phyloP scores from a whole-genome alignment of 2,888 invertebrate genomes.

The Xestia rhomboidea region DNA sequence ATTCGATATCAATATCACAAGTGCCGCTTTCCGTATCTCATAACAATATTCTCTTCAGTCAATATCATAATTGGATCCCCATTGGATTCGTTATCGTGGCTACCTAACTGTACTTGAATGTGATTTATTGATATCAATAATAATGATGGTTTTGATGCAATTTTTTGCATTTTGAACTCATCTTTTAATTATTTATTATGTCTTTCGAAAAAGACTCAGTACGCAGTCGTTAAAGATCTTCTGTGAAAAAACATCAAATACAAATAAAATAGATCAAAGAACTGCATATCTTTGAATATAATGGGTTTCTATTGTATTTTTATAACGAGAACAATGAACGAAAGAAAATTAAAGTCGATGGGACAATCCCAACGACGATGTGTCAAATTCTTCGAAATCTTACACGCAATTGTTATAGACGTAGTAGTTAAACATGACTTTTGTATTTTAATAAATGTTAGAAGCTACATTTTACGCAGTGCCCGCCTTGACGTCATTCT shows the following conservation, averaged over 20 bases:
- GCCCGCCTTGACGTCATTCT: background rate
- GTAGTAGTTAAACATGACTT: background rate
- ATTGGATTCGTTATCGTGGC: slow-evolving; percentile 11
- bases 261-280: background rate
- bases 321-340: background rate
- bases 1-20: slow-evolving; percentile 33
- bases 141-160: slow-evolving; percentile 20
- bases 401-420: background rate
- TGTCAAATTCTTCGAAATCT: background rate
- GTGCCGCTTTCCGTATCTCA: slow-evolving; percentile 12
- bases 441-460: background rate
- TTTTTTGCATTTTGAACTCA: background rate
- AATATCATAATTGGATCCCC: slow-evolving; percentile 15
- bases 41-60: slow-evolving; percentile 34
- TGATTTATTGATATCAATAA: slow-evolving; percentile 24
- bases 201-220: background rate
- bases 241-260: background rate
- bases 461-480: background rate
- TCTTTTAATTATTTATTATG: background rate
- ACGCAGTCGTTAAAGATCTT: background rate
- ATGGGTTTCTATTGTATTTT: background rate
- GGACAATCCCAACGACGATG: background rate
- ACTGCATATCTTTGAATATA: background rate
- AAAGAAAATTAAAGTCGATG: background rate
- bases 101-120: slow-evolving; percentile 26